Evolutionary conservation across 2,797 vertebrate species (phyloP), one percentile per base, ranked within the genome.

Genomic region (Periophthalmus magnuspinnatus): DNA sequence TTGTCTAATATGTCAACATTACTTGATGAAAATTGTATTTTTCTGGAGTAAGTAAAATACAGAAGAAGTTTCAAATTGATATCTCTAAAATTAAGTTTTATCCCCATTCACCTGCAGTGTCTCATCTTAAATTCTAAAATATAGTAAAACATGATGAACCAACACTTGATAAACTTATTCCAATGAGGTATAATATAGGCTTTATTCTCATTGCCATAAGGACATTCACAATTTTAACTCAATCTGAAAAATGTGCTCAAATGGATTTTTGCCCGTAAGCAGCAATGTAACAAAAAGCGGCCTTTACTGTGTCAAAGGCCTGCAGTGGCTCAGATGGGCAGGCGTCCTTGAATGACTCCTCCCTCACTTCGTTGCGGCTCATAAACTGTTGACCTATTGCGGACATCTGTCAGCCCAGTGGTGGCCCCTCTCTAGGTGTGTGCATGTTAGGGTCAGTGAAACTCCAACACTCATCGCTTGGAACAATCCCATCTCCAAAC

Each of bases 291-390:
- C 50, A 45, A 50, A 22, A 16, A 61, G 36, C 52, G n/a, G 38
- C 28, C 28, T 0, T 41, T 19, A 59, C 13, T 22, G 50, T 66
- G 36, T 17, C 24, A 8, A 21, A 52, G 10, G 36, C 32, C 54
- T 60, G 4, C 11, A 68, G 72, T 41, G 52, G 36, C 66, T 75
- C 87, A 88, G 84, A 85, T 84, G 86, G 79, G 59, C 66, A 0
- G 41, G 64, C 13, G 19, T 69, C 67, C 69, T 45, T 76, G 2
- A 74, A 9, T 64, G 11, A 76, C 71, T 67, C 55, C 69, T 69
- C 61, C 55, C 68, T 81, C 64, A 47, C 8, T 63, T 78, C 57
- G 71, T 54, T 61, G 72, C 72, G 52, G 67, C 79, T 81, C 76
- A 78, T 74, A 41, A 81, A 85, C 54, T 81, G 77, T 81, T 69